Base-by-base conservation (phyloP, 2,797 vertebrate genomes). In the Myotis vivesi region DNA sequence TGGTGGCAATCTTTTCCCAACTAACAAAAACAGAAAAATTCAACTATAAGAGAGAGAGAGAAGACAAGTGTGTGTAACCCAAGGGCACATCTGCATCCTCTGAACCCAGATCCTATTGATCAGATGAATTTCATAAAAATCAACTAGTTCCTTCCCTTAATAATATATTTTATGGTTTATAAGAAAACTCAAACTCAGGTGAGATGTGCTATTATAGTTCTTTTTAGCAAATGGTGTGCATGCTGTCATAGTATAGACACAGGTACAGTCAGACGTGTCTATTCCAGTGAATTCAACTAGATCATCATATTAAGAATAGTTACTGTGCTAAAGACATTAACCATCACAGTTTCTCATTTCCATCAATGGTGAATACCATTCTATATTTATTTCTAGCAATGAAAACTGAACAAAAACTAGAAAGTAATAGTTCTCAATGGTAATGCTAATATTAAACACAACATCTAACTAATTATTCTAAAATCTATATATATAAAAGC, bases 111-210 rank as follows among this genome's bases (percentile, higher is more conserved):
- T 64, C 71, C 28, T 76, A 53, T 7, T 88, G 69, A 79, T 77
- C 13, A 59, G 62, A 19, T 30, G 25, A 89, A 57, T 13, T 92
- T 92, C 79, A 75, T 77, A 95, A 94, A 96, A 94, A 89, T 88
- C 81, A 97, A 96, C 55, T 55, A 30, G 8, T 51, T 59, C 41
- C 69, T 72, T 94, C 87, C 73, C 68, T 93, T 84, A 90, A 92
- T 91, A 87, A 75, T 59, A 57, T 51, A 79, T 73, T 90, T 95
- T 88, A 92, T 85, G 89, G 16, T 92, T 87, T 20, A 79, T 89
- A 87, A 95, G 81, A 83, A 96, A 94, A 93, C 80, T 81, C 59
- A 96, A 93, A 94, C 84, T 83, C 64, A 94, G 85, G 59, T 84
- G 53, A 80, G 8, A 80, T 87, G 25, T 91, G 86, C 87, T 75